Conservation (phyloP, 2,797 vertebrate species). For the Pseudomugil gertrudae region DNA sequence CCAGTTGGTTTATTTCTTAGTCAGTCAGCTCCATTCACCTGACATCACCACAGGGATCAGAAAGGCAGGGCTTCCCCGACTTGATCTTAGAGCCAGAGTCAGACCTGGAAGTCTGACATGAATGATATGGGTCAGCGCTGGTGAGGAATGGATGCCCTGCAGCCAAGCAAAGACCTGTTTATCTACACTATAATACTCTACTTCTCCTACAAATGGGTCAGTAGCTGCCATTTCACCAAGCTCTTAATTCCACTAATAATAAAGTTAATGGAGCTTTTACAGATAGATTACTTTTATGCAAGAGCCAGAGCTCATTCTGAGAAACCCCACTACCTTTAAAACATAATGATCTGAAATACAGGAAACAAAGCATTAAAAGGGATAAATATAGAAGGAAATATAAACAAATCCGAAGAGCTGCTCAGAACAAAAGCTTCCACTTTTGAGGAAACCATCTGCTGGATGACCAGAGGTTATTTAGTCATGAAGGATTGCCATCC, state of each 20-base stretch:
- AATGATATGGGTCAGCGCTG: conserved; percentile 38
- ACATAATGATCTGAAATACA: background rate
- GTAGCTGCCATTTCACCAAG: conserved; percentile 21
- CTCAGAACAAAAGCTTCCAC: no score
- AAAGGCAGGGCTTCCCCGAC: conserved; percentile 15
- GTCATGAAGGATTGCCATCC: no score
- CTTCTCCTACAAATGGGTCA: conserved; percentile 45
- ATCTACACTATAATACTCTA: conserved; percentile 37
- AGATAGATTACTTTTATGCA: background rate
- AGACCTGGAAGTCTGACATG: conserved; percentile 10
- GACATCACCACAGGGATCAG: background rate
- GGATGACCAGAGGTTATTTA: no score
- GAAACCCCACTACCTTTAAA: background rate
- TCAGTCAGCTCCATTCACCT: conserved; percentile 11
- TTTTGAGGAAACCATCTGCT: no score
- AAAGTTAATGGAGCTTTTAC: background rate
- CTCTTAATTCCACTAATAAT: conserved; percentile 17
- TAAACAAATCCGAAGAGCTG: no score
- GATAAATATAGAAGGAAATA: no score
- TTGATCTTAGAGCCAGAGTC: background rate
- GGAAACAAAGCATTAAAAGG: no score
- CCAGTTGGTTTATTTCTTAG: background rate
- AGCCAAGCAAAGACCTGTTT: conserved; percentile 32
- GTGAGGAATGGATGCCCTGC: conserved; percentile 48
- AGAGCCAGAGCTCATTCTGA: conserved; percentile 2